Percentiles rank a stretch among this genome's conserved stretches.
These are phyloP conservation scores for Nycticryphes semicollaris DNA, from an alignment of 2,113 vertebrate species.

Conservation along the genomic window DNA sequence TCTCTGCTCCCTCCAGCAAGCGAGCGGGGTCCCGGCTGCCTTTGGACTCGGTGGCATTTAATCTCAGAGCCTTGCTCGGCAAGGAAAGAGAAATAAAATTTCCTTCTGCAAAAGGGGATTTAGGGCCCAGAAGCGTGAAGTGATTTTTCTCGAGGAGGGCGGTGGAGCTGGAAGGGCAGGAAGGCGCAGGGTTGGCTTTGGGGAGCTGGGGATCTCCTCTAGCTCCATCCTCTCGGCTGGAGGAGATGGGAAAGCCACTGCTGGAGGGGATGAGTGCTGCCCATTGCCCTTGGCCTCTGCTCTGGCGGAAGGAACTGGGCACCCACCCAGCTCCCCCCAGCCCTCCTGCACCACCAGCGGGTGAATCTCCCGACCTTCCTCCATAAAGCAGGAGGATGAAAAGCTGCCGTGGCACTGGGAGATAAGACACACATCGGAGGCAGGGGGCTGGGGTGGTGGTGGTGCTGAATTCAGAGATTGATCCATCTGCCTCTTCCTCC, in stretches of 20 bases:
- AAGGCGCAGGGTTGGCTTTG: background rate
- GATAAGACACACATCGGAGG: fast-evolving
- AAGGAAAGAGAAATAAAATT: background rate
- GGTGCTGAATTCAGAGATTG: background rate
- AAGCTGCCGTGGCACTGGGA: background rate
- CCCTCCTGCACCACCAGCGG: background rate
- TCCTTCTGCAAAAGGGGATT: background rate
- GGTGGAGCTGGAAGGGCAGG: background rate
- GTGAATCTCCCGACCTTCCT: background rate
- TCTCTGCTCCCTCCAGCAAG: background rate
- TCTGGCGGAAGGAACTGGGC: background rate
- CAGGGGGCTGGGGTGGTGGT: no score
- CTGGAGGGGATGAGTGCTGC: background rate
- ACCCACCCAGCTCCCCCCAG: background rate
- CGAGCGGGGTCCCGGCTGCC: background rate
- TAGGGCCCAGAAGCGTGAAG: background rate
- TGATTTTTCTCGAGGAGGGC: background rate
- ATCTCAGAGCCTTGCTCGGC: background rate
- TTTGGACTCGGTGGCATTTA: background rate
- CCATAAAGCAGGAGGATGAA: background rate
- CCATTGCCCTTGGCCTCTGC: background rate
- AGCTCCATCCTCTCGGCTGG: background rate
- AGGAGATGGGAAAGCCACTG: background rate
- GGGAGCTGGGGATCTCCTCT: fast-evolving
- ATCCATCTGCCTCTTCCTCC: background rate